Evolutionary conservation across 2,797 vertebrate genomes (phyloP), one percentile per base, ranked within the genome.

Genomic region (Syngnathus acus): DNA sequence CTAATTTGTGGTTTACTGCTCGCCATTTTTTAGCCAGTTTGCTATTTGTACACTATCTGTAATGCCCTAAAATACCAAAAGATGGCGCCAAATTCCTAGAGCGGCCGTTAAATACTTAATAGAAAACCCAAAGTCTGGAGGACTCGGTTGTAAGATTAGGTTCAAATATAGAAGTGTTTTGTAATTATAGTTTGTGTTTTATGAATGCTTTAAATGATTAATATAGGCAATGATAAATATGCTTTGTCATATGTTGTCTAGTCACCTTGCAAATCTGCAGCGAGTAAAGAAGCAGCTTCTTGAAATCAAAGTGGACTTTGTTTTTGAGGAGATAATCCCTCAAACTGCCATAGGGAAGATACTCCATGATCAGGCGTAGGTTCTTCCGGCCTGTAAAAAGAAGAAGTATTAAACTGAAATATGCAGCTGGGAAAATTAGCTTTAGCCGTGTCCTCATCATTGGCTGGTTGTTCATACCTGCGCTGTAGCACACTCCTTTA

Each of bases 401-500:
- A 19, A 63, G 37, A 19, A n/a, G 26, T n/a, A 21, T n/a, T 32
- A 8, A 1, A 14, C 19, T 55, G 1, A 32, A 9, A 53, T 9
- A 17, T 17, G 17, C 16, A 53, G n/a, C n/a, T 2, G 11, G 11
- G 5, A 16, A 55, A 32, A 55, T 55, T 3, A 23, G 9, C 8
- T 23, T 53, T 21, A 21, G 51, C 9, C 51, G 11, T 53, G 9
- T 32, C 32, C 32, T 32, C 32, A 32, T 32, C 32, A 4, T 32
- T 32, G 32, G 32, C 32, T 32, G 4, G 32, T 32, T 9, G 63
- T 13, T 55, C 71, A 32, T 87, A 97, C 97, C 97, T 77, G 95
- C 95, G 17, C 95, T 98, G 82, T 98, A 98, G 82, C 97, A 98
- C 13, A 99, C 96, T 65, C 97, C 97, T 84, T 98, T 98, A 84